Conservation (phyloP, 2,797 vertebrate species). For the Glossophaga mutica region DNA sequence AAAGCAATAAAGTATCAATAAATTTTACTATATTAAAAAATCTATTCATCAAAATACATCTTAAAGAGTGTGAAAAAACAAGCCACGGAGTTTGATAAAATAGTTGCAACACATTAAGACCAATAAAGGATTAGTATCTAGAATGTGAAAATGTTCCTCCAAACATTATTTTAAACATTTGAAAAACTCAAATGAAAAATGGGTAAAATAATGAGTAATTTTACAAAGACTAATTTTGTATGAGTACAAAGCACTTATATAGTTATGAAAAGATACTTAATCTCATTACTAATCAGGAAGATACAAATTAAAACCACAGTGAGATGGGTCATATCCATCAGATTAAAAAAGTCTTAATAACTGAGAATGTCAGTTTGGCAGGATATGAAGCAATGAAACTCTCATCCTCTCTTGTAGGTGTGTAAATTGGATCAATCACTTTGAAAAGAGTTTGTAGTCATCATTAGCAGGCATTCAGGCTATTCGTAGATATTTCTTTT, state of each 20-base stretch:
- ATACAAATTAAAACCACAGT: neutral
- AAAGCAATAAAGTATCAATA: neutral
- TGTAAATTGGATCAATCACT: neutral
- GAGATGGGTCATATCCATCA: neutral
- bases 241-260: neutral
- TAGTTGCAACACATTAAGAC: neutral
- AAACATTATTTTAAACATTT: neutral
- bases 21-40: neutral
- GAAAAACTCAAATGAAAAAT: neutral
- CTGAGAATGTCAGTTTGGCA: neutral
- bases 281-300: conserved; percentile 6
- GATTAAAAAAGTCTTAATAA: neutral
- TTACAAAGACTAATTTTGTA: neutral
- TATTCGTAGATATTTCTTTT: neutral
- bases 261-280: neutral
- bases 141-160: neutral
- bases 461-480: neutral
- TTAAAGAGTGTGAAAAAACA: neutral
- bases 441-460: neutral
- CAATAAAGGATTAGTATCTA: neutral
- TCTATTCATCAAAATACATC: neutral
- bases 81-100: neutral
- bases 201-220: neutral
- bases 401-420: neutral
- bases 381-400: neutral